phyloP scores from a whole-genome alignment of 2,888 invertebrate genomes.

The Strigamia crassipes region DNA sequence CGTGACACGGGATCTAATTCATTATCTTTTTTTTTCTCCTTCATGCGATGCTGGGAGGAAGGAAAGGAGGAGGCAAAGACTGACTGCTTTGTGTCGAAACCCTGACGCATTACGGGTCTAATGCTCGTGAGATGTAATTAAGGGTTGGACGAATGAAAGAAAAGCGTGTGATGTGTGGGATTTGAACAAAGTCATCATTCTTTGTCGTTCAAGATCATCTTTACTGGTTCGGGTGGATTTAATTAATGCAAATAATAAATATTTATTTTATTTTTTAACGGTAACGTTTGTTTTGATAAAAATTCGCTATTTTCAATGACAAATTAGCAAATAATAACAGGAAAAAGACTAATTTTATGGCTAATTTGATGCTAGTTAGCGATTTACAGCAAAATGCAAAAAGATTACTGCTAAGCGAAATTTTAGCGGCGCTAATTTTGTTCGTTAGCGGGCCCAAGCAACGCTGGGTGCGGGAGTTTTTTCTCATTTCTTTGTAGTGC shows the following conservation, averaged over 20 bases:
- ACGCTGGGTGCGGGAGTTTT: background rate
- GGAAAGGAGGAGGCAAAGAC: background rate
- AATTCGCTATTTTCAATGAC: too few species aligned
- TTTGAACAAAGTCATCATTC: constrained; percentile 34
- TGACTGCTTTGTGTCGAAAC: constrained; percentile 37
- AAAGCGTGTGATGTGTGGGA: constrained; percentile 34
- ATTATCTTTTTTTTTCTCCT: constrained; percentile 30
- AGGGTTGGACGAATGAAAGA: constrained; percentile 37
- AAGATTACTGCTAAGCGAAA: too few species aligned
- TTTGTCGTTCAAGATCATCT: constrained; percentile 5
- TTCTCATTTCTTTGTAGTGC: constrained; percentile 31
- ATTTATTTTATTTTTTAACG: too few species aligned
- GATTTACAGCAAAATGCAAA: too few species aligned
- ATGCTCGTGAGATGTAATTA: constrained; percentile 37
- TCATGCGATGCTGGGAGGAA: background rate
- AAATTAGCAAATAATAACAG: too few species aligned
- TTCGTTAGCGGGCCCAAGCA: too few species aligned
- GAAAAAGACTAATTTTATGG: too few species aligned
- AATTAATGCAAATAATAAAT: too few species aligned
- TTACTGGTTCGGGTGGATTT: background rate
- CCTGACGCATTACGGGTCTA: constrained; percentile 37
- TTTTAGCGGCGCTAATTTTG: too few species aligned
- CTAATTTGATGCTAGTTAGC: too few species aligned
- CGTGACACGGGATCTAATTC: constrained; percentile 37
- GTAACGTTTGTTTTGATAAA: too few species aligned